Evolutionary conservation across 2,113 vertebrate species (phyloP).

Genomic region (Lanius ludovicianus): DNA sequence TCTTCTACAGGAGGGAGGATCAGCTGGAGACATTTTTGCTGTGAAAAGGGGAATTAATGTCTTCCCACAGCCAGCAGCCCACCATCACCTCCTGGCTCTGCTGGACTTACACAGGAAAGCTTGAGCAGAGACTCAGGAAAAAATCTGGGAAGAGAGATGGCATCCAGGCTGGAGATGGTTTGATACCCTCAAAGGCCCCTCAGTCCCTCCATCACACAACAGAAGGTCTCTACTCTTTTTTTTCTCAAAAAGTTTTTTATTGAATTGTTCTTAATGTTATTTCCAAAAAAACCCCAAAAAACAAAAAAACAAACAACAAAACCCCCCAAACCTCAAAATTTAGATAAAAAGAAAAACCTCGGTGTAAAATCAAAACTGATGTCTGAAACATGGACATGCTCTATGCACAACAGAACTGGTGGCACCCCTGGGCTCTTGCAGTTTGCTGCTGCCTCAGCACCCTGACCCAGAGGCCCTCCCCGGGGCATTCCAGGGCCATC

Average conservation of each 20-base stretch:
- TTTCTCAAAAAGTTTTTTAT: constrained; percentile 79
- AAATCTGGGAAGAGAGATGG: background rate
- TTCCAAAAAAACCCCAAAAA: constrained; percentile 67
- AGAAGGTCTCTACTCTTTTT: background rate
- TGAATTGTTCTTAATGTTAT: constrained; percentile 73
- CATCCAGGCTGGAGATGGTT: background rate
- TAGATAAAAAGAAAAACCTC: constrained; percentile 73
- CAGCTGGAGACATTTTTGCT: background rate
- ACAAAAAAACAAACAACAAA: background rate
- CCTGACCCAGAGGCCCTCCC: background rate
- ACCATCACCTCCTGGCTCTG: background rate
- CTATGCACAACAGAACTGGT: background rate
- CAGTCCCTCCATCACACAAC: background rate
- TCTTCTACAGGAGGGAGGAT: background rate
- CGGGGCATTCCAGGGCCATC: background rate
- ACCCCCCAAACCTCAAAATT: constrained; percentile 56
- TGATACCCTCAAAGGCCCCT: accelerated
- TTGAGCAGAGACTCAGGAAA: background rate
- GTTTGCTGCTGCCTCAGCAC: background rate
- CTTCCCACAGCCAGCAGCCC: background rate
- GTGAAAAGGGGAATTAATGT: background rate
- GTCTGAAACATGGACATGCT: constrained; percentile 18
- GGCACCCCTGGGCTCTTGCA: background rate
- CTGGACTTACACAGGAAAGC: too few relatives aligned
- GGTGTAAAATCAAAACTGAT: constrained; percentile 64